Conservation (phyloP, 2,113 vertebrate genomes). For the Hiodon alosoides region DNA sequence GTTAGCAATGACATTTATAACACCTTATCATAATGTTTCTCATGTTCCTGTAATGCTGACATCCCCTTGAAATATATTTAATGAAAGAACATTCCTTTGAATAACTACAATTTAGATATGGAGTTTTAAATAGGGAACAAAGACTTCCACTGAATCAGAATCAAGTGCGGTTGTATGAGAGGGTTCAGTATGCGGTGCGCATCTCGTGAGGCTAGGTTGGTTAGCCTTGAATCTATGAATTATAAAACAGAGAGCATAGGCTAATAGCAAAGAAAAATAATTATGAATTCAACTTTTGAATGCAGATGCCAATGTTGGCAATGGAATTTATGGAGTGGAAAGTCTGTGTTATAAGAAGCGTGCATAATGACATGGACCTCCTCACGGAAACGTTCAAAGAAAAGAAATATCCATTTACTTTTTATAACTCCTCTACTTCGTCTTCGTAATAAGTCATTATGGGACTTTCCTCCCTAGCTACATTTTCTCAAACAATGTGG, state of each 20-base stretch:
- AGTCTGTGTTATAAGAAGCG: too few species aligned
- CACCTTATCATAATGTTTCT: slow-evolving; percentile 57
- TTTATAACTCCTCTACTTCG: too few species aligned
- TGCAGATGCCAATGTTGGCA: background rate
- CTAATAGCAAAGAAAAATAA: background rate
- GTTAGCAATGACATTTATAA: slow-evolving; percentile 59
- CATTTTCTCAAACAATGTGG: too few species aligned
- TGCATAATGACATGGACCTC: too few species aligned
- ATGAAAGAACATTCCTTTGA: slow-evolving; percentile 46
- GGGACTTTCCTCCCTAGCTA: too few species aligned
- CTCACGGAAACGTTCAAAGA: too few species aligned
- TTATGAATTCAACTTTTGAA: background rate
- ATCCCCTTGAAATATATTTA: slow-evolving; percentile 57
- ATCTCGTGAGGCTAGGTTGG: background rate
- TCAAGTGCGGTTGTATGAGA: background rate
- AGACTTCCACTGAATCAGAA: background rate
- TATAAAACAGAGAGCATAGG: background rate
- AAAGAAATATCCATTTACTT: too few species aligned
- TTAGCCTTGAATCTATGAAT: slow-evolving; percentile 4
- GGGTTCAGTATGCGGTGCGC: background rate
- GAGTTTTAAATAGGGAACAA: slow-evolving; percentile 3
- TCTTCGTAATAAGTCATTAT: too few species aligned
- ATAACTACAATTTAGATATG: too few species aligned
- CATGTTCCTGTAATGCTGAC: slow-evolving; percentile 50
- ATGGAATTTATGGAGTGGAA: background rate